Percentiles rank a stretch among this genome's conserved stretches.
Conservation (phyloP, 2,888 invertebrate species). For the Nemoura dubitans region DNA sequence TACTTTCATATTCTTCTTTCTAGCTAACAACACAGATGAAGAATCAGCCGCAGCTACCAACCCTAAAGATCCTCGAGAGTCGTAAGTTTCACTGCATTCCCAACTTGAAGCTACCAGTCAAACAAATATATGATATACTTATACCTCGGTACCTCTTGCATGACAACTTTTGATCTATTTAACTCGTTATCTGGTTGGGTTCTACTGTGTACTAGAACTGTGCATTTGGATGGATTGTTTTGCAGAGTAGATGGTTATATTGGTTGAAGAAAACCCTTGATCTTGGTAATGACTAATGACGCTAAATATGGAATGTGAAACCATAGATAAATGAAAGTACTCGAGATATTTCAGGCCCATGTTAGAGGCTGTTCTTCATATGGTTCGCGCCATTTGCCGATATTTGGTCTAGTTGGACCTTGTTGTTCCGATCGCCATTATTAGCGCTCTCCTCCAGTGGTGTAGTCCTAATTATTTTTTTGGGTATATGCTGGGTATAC, state of each 20-base stretch:
- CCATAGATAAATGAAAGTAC: too few species aligned
- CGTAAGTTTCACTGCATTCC: neutral
- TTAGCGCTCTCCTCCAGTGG: too few species aligned
- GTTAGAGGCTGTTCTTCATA: too few species aligned
- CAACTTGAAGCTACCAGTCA: neutral
- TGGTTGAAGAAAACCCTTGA: neutral
- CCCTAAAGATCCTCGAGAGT: neutral
- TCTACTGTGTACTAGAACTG: neutral
- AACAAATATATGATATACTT: too few species aligned
- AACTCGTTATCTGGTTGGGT: neutral
- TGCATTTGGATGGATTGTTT: neutral
- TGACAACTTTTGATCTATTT: neutral
- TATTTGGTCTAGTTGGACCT: too few species aligned
- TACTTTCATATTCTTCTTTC: neutral
- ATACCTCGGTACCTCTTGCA: neutral
- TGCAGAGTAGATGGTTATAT: neutral
- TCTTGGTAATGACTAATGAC: neutral
- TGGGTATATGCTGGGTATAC: too few species aligned
- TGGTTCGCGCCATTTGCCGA: too few species aligned
- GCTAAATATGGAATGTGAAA: too few species aligned
- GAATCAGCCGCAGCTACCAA: neutral
- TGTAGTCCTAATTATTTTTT: too few species aligned
- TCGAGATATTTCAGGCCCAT: too few species aligned
- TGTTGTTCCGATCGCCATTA: too few species aligned
- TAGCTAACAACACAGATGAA: neutral